A percentile compares a stretch with the other conserved stretches of the same genome.
Conservation (phyloP, 1,140 invertebrate species). For the Trachymyrmex septentrionalis region DNA sequence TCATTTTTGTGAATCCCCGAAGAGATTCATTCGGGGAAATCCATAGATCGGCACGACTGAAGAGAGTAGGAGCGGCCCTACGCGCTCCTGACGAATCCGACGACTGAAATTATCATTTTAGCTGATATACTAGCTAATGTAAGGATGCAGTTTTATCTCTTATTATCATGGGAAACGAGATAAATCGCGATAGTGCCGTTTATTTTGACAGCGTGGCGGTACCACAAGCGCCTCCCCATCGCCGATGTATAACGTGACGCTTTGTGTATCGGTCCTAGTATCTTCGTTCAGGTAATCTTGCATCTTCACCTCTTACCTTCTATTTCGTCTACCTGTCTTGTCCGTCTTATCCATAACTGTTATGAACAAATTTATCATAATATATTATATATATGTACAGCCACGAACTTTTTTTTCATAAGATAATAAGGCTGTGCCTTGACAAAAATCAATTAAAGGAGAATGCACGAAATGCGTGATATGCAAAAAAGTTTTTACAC, state of each 20-base stretch:
- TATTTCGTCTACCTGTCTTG: no score
- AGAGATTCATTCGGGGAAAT: background rate
- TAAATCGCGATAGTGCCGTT: conserved; percentile 87
- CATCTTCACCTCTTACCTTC: background rate
- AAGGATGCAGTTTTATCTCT: conserved; percentile 87
- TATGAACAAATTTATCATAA: background rate
- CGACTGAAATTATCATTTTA: conserved; percentile 87
- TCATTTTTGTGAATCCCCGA: background rate
- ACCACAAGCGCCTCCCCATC: conserved; percentile 74
- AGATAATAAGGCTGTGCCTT: background rate
- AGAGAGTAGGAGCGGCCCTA: conserved; percentile 78
- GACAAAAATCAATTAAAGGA: background rate
- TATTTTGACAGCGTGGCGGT: conserved; percentile 85
- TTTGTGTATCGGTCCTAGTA: conserved; percentile 22
- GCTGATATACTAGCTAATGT: conserved; percentile 87
- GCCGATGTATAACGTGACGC: conserved; percentile 53
- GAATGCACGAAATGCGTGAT: background rate
- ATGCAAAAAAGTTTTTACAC: background rate
- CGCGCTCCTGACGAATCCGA: conserved; percentile 83
- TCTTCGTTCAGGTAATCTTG: background rate
- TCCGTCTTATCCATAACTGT: background rate
- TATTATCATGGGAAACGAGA: conserved; percentile 88
- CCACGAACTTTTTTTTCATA: background rate
- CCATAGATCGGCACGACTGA: conserved; percentile 25
- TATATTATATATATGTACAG: background rate